phyloP scores from a whole-genome alignment of 1,140 invertebrate species.

The Monochamus saltuarius region DNA sequence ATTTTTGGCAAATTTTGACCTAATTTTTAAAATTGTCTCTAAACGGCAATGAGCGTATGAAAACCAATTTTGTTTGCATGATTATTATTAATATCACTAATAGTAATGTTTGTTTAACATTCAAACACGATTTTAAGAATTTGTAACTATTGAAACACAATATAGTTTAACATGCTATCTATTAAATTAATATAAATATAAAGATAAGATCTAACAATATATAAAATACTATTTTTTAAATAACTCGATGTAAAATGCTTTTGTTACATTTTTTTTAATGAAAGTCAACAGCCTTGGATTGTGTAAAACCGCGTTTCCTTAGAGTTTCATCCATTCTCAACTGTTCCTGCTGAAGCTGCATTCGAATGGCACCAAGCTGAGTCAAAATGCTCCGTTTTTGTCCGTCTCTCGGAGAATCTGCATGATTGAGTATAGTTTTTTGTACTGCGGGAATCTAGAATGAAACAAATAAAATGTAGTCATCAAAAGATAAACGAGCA shows the following conservation, averaged over 20 bases:
- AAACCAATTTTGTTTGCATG: too few relatives aligned
- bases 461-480: slow-evolving; percentile 16
- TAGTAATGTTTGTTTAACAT: too few relatives aligned
- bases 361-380: slow-evolving; percentile 59
- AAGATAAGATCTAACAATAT: slow-evolving; percentile 48
- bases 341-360: slow-evolving; percentile 60
- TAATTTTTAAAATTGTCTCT: too few relatives aligned
- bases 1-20: too few relatives aligned
- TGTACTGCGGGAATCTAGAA: slow-evolving; percentile 54
- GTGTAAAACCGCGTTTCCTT: slow-evolving; percentile 42
- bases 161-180: slow-evolving; percentile 6
- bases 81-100: too few relatives aligned
- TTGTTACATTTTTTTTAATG: slow-evolving; percentile 28
- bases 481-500: slow-evolving; percentile 12
- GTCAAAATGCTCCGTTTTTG: slow-evolving; percentile 57
- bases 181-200: slow-evolving; percentile 44
- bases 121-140: too few relatives aligned
- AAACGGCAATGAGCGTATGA: too few relatives aligned
- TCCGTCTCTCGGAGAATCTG: slow-evolving; percentile 49
- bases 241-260: slow-evolving; percentile 39
- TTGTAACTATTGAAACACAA: too few relatives aligned
- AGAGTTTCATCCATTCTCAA: slow-evolving; percentile 55
- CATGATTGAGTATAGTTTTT: slow-evolving; percentile 57
- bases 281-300: slow-evolving; percentile 47
- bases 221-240: slow-evolving; percentile 43